phyloP scores from a whole-genome alignment of 1,140 invertebrate species.

The Brachionus koreanus region DNA sequence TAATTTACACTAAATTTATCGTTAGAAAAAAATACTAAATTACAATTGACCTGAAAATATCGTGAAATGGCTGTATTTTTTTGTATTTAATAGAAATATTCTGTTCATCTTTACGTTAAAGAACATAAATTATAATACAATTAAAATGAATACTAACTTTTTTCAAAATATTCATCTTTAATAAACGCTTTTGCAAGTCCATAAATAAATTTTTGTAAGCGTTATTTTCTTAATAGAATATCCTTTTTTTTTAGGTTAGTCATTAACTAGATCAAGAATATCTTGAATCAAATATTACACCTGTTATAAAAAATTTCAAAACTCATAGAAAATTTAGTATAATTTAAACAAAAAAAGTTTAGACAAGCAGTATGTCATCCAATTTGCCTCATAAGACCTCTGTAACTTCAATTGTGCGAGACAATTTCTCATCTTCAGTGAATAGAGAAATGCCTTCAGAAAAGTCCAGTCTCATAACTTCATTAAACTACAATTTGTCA shows the following conservation, averaged over 20 bases:
- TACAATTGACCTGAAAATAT: neutral
- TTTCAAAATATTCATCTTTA: neutral
- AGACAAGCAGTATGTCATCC: neutral
- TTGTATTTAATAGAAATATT: neutral
- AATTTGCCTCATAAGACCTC: constrained; percentile 3
- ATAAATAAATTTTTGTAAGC: neutral
- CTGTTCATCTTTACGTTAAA: neutral
- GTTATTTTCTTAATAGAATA: neutral
- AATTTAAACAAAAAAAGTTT: neutral
- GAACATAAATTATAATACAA: constrained; percentile 10
- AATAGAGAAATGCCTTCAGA: neutral
- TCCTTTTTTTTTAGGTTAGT: neutral
- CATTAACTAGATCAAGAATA: neutral
- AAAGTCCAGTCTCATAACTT: neutral
- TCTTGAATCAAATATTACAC: neutral
- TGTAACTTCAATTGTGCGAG: neutral
- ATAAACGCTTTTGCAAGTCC: neutral
- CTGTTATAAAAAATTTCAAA: neutral
- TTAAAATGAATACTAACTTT: neutral
- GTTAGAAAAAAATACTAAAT: neutral
- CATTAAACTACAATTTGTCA: neutral
- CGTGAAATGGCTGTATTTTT: neutral
- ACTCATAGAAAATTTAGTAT: neutral
- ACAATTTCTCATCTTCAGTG: neutral
- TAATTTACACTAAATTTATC: neutral